These are phyloP conservation scores for Rallus limicola DNA, from an alignment of 2,113 vertebrate genomes.

Conservation along the genomic window DNA sequence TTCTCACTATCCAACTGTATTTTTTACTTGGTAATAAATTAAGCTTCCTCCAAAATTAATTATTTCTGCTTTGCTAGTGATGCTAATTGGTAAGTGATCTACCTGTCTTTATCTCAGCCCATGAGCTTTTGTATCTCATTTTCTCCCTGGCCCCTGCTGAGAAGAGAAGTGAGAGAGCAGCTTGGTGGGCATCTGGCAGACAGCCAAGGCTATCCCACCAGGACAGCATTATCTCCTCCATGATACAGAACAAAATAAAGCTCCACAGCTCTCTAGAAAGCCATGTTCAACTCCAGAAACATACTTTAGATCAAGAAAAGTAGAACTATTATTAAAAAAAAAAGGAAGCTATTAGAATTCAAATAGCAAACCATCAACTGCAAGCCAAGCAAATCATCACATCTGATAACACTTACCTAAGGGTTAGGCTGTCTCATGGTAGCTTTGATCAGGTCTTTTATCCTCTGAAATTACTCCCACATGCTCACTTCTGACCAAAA, in stretches of 20 bases:
- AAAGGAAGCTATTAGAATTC: background rate
- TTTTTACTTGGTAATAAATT: background rate
- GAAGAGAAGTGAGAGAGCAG: background rate
- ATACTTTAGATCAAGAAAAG: background rate
- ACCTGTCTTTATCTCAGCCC: background rate
- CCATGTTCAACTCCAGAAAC: background rate
- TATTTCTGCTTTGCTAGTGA: background rate
- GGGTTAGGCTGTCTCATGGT: too few relatives aligned
- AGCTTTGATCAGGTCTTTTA: too few relatives aligned
- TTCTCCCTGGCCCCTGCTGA: background rate
- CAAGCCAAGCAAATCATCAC: background rate
- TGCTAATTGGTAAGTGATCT: background rate
- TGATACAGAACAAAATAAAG: background rate
- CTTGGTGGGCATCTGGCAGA: background rate
- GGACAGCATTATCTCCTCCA: background rate
- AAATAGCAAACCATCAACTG: background rate
- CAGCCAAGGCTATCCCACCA: background rate
- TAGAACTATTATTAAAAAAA: background rate
- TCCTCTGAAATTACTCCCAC: background rate
- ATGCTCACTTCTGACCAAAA: background rate
- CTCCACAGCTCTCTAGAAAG: background rate
- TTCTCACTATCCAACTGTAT: background rate
- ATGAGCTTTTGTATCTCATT: background rate
- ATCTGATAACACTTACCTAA: background rate
- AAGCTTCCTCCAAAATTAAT: rapidly evolving